These are phyloP conservation scores for Dendrolimus kikuchii DNA, from an alignment of 1,140 invertebrate genomes.

Conservation along the genomic window DNA sequence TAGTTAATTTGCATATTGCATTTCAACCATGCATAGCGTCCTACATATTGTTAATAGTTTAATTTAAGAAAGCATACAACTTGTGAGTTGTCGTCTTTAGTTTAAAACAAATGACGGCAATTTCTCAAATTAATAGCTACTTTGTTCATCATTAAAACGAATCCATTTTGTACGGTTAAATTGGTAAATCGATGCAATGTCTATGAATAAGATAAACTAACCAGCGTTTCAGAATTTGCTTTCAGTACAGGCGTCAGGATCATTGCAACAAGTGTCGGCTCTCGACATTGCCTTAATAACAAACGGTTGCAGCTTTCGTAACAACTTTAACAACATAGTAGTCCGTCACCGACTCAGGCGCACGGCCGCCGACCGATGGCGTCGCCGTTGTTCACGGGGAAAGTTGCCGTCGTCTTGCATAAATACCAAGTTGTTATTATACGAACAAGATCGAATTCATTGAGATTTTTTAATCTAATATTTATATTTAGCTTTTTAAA, in stretches of 20 bases:
- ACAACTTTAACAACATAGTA: constrained; percentile 42
- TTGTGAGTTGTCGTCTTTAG: too few species aligned
- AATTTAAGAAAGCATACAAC: too few species aligned
- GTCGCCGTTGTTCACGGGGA: constrained; percentile 27
- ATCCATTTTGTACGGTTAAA: too few species aligned
- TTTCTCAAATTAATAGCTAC: too few species aligned
- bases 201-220: too few species aligned
- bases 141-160: too few species aligned
- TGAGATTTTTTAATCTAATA: constrained; percentile 22
- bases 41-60: too few species aligned
- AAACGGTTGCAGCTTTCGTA: constrained; percentile 56
- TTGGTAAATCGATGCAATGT: too few species aligned
- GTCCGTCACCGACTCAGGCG: constrained; percentile 36
- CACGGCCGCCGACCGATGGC: constrained; percentile 7
- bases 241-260: background rate
- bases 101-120: too few species aligned
- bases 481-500: background rate
- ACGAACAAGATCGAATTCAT: constrained; percentile 46
- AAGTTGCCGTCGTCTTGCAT: constrained; percentile 52
- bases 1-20: too few species aligned
- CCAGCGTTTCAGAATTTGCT: too few species aligned
- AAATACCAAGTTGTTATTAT: constrained; percentile 32
- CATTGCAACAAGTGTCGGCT: constrained; percentile 29
- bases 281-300: constrained; percentile 45
- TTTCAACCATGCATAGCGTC: too few species aligned